Conservation (phyloP, 2,797 vertebrate species). For the Acrossocheilus wenchowensis region DNA sequence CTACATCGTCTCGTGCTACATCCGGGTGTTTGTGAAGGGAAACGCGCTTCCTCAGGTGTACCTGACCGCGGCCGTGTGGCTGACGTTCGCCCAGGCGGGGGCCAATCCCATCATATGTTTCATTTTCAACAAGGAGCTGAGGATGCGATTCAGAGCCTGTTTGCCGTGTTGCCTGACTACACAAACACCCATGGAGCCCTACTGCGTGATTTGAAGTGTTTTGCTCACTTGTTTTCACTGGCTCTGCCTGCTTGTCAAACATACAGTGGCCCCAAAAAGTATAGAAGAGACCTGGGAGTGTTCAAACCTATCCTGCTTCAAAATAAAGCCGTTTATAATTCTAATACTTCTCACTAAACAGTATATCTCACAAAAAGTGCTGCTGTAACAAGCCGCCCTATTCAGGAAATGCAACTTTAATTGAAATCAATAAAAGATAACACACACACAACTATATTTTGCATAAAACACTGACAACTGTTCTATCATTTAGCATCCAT, state of each 20-base stretch:
- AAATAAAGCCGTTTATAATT: background rate
- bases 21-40: constrained; percentile 88
- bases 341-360: background rate
- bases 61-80: constrained; percentile 92
- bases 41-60: constrained; percentile 88
- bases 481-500: background rate
- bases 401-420: background rate
- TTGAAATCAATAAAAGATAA: background rate
- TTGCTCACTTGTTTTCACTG: constrained; percentile 26
- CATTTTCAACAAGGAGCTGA: constrained; percentile 93
- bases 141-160: constrained; percentile 87
- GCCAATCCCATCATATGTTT: constrained; percentile 95
- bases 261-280: constrained; percentile 21
- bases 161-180: constrained; percentile 89
- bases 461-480: background rate
- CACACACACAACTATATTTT: background rate
- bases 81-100: constrained; percentile 94
- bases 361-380: background rate
- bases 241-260: background rate
- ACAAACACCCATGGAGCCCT: constrained; percentile 88
- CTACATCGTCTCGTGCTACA: constrained; percentile 91
- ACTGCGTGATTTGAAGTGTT: constrained; percentile 79
- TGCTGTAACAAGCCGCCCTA: background rate
- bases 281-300: background rate
- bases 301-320: background rate